phyloP scores from a whole-genome alignment of 2,113 vertebrate genomes.

The Aldabrachelys gigantea region DNA sequence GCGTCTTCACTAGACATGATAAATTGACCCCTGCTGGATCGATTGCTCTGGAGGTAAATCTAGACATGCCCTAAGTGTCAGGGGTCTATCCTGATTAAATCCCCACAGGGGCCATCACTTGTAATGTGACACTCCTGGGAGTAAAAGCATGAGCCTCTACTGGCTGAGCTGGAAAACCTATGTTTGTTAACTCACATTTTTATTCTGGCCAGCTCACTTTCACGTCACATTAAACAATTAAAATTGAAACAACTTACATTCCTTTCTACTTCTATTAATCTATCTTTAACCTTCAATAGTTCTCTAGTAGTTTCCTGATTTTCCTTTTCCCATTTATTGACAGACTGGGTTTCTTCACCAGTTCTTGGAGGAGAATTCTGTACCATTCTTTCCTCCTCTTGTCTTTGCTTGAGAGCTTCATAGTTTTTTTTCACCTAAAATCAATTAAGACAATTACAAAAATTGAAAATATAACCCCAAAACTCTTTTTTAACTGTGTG shows the following conservation, averaged over 20 bases:
- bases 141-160: background rate
- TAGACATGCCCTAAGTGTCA: background rate
- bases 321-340: slow-evolving; percentile 94
- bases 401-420: slow-evolving; percentile 95
- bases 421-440: slow-evolving; percentile 98
- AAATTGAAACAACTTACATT: slow-evolving; percentile 84
- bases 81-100: background rate
- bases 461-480: background rate
- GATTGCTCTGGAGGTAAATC: too few species aligned
- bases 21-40: too few species aligned
- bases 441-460: slow-evolving; percentile 34
- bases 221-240: background rate
- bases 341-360: slow-evolving; percentile 80
- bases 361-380: slow-evolving; percentile 88
- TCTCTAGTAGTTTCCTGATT: slow-evolving; percentile 96
- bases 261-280: slow-evolving; percentile 97
- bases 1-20: too few species aligned
- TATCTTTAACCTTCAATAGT: slow-evolving; percentile 95
- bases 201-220: background rate
- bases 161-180: background rate
- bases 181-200: background rate
- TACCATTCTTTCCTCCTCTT: slow-evolving; percentile 95
- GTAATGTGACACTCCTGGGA: background rate
- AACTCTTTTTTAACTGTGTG: background rate
- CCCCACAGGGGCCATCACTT: background rate